phyloP scores from a whole-genome alignment of 2,113 vertebrate genomes.

The Gavia stellata region DNA sequence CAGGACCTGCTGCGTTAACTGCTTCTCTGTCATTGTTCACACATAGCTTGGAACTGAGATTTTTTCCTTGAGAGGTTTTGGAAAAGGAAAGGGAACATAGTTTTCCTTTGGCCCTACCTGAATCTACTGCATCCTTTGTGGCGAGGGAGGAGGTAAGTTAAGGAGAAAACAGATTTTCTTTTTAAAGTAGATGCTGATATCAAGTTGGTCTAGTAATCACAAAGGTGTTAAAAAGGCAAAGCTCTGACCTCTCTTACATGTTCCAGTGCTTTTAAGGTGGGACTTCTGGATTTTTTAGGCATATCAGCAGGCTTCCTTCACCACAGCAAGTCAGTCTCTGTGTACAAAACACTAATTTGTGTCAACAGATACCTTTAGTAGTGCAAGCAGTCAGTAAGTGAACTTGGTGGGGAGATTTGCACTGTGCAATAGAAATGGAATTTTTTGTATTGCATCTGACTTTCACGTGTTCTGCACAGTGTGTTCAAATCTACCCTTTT shows the following conservation, averaged over 20 bases:
- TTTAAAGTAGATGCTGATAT: background rate
- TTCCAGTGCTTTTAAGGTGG: background rate
- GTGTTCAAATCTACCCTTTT: background rate
- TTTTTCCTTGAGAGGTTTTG: background rate
- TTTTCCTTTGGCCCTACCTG: background rate
- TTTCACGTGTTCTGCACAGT: background rate
- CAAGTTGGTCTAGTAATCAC: background rate
- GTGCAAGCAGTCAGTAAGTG: background rate
- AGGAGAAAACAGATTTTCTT: background rate
- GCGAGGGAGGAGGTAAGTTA: background rate
- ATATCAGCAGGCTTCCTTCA: background rate
- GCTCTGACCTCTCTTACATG: background rate
- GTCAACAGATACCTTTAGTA: background rate
- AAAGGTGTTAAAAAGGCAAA: background rate
- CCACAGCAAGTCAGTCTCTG: accelerated
- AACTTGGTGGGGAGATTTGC: background rate
- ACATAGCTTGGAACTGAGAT: background rate
- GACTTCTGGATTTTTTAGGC: background rate
- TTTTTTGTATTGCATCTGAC: background rate
- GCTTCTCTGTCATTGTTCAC: background rate
- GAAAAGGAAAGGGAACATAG: background rate
- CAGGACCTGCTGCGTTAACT: background rate
- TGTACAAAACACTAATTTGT: background rate
- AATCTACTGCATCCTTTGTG: background rate
- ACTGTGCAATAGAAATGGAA: background rate